Evolutionary conservation across 1,140 invertebrate species (phyloP), one percentile per base, ranked within the genome.

Genomic region (Potamilus streckersoni): DNA sequence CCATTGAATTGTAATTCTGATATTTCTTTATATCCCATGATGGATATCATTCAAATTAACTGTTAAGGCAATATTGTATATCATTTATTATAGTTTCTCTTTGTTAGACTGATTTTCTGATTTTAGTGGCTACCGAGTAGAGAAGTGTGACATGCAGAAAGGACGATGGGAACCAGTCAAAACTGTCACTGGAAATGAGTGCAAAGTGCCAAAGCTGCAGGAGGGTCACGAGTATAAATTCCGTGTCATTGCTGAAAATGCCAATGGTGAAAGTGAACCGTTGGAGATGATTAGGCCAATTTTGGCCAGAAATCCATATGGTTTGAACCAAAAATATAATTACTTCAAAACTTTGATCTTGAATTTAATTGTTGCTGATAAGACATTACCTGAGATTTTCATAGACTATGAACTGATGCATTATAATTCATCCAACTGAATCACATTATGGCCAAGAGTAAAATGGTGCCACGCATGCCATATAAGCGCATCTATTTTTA

Each of bases 231-330:
- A 97, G 87, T 95, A 97, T 83, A 91, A 95, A 84, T 98, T 98
- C 91, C 93, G 96, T 88, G 94, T 98, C 65, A 71, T 80, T 64
- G 98, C 98, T 63, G 97, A 99, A 88, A 99, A 99, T 91, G 96
- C 98, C 80, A 98, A 99, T 83, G 98, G 98, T 1, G 91, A 97
- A 15, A 97, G 96, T 17, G 96, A 98, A 81, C 95, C 97, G 20
- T 89, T 99, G 19, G 96, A 97, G 87, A 86, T 96, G 0, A 96
- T 96, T 80, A 95, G 94, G 87, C 94, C 96, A 17, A 94, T 97
- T 14, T 91, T 95, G 56, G 96, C 96, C 5, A 98, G 98, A 89
- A 96, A 96, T 90, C 97, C 97, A 79, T 98, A 96, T 90, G 96
- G 97, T 98, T 91, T 94, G 95, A 15, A 63, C 78, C 57, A 38